Conservation (phyloP, 2,113 vertebrate genomes). For the Esox niger region DNA sequence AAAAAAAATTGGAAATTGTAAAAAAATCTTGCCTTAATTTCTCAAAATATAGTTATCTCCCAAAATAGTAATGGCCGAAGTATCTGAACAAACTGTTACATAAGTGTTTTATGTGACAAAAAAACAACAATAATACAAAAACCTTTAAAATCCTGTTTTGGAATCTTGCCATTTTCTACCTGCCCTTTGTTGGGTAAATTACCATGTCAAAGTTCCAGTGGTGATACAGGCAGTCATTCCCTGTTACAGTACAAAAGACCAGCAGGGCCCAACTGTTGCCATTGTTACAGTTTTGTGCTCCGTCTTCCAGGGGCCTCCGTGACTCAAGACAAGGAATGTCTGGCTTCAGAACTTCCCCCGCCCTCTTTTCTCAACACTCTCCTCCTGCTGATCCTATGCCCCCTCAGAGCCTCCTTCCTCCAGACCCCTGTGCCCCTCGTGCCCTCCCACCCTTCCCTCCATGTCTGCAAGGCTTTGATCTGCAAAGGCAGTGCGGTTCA, state of each 20-base stretch:
- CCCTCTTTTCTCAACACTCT: constrained; percentile 7
- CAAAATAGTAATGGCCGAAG: too few species aligned
- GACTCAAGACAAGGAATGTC: constrained; percentile 25
- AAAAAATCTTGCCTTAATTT: too few species aligned
- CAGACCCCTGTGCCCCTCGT: constrained; percentile 3
- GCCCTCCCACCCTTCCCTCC: constrained; percentile 4
- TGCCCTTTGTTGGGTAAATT: constrained; percentile 32
- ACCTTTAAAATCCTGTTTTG: neutral
- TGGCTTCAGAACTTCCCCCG: constrained; percentile 2
- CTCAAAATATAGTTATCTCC: too few species aligned
- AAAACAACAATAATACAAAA: too few species aligned
- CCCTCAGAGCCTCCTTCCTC: neutral
- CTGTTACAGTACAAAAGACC: constrained; percentile 26
- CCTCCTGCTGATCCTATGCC: neutral
- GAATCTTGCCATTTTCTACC: constrained; percentile 21
- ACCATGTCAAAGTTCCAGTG: constrained; percentile 37
- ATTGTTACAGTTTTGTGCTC: constrained; percentile 5
- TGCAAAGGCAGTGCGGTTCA: constrained; percentile 24
- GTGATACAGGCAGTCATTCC: constrained; percentile 22
- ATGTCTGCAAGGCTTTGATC: constrained; percentile 41
- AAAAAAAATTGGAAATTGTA: too few species aligned
- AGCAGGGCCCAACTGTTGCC: constrained; percentile 25
- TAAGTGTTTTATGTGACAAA: too few species aligned
- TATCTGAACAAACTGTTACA: too few species aligned
- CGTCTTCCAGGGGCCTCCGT: constrained; percentile 17